Evolutionary conservation across 2,888 invertebrate genomes (phyloP), one percentile per base, ranked within the genome.

Genomic region (Hemithea aestivaria): DNA sequence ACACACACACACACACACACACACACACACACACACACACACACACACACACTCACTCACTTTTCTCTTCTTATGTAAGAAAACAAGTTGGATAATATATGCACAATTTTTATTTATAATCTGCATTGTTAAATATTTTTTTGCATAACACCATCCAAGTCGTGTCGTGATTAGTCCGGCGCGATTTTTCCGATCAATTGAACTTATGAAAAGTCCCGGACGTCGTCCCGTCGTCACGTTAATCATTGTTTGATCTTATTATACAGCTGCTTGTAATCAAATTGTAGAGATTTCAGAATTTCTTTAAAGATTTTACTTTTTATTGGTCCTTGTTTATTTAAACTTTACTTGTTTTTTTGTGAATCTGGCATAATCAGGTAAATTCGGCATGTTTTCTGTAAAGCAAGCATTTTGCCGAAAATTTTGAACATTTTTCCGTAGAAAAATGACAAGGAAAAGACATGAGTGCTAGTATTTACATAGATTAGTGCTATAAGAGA

Each of bases 241-340:
- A 78, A 83, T 80, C 62, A 81, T 65, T 82, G 73, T 83, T 84
- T 83, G 76, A 83, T 81, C 73, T 76, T 59, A 76, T 79, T 75
- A 73, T 51, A 57, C 58, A 62, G 56, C 61, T 53, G 53, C 32
- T 35, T 35, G 10, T 25, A 21, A 38, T 33, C 27, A 30, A 35
- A 41, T 28, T 25, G 21, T 9, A 32, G 11, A 32, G n/a, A 20
- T 9, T 9, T 2, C 20, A 8, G 16, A 7, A 9, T 16, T 16
- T 5, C 5, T 16, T 16, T 16, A 10, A 24, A 31, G 12, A 20
- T 27, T 10, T 10, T 20, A 5, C 9, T 8, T n/a, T 7, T 24
- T 30, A n/a, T n/a, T n/a, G n/a, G n/a, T 11, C 12, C 20, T 11
- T 11, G 11, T 7, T 36, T 27, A 16, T 16, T 16, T 16, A n/a